Base-by-base conservation (phyloP, 1,140 invertebrate genomes). In the Bombus confusus region DNA sequence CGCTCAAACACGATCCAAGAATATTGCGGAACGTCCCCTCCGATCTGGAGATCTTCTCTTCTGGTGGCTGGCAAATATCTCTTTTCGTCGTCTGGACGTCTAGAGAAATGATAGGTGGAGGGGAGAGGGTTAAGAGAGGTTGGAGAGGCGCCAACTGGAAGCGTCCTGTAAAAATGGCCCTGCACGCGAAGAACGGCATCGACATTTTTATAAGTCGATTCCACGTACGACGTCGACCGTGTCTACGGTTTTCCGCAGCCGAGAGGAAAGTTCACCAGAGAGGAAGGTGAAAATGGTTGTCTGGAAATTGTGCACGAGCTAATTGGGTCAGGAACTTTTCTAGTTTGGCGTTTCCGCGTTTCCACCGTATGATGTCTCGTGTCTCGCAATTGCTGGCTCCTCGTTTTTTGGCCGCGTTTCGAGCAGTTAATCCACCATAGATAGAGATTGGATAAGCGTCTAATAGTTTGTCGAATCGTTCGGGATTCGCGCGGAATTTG, bases 201-300 rank as follows among this genome's bases (percentile, higher is more conserved):
- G 77, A 79, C 77, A 79, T 79, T 79, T 79, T 79, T 79, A 79
- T 68, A 79, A 79, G 77, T 79, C 77, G 62, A 79, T 79, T 64
- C 76, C 25, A 10, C 57, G 74, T 59, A 76, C 43, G 47, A 57
- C 13, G 74, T 59, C 52, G 52, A 39, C 34, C 74, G 31, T 57
- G 73, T 75, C 31, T 31, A 75, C n/a, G 47, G 52, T 43, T 22
- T 31, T 4, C 41, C 18, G 34, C 13, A 18, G 6, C 18, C 47
- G 15, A 52, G 47, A 52, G 10, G n/a, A n/a, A 12, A n/a, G 59
- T 52, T 52, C 47, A 22, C 18, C 47, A 0, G 10, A 13, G 28
- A 25, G 22, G 47, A 57, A 28, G 22, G 47, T 18, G 34, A 57
- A 47, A 31, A 47, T 25, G 9, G 12, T 5, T 18, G n/a, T 13